Base-by-base conservation (phyloP, 2,888 invertebrate species). In the Amiota communis region DNA sequence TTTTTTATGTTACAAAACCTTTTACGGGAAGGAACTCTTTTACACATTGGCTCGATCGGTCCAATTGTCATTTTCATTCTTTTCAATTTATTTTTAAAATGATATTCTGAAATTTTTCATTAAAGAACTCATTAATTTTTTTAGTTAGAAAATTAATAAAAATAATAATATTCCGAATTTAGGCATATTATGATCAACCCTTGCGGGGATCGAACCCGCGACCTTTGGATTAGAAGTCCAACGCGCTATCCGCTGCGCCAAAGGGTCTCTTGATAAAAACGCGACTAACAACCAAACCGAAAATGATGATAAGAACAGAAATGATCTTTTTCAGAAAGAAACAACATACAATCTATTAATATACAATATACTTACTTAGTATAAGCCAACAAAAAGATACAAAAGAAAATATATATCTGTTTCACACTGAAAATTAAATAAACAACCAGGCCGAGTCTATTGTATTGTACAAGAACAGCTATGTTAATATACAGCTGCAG, bases 161-260 rank as follows among this genome's bases (percentile, higher is more conserved):
- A 17, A 10, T 10, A 1, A 2, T 3, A 10, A 53, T 8, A 20
- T 65, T 53, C 8, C 53, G 51, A 15, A 6, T 6, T 2, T 36
- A 36, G 36, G 36, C 36, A 36, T 36, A 36, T 20, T 15, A 15
- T 10, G 15, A 12, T 11, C 67, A 68, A 68, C 90, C 89, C 89
- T 89, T 88, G 90, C 89, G 90, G 89, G 89, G 89, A 89, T 89
- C 89, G 89, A 89, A 89, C 89, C 89, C 89, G 89, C 89, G 89
- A 90, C 89, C 89, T 90, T 89, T 89, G 89, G 89, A 89, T 89
- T 89, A 89, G 89, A 89, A 89, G 89, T 89, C 89, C 89, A 89
- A 90, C 89, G 90, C 90, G 89, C 90, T 89, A 87, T 88, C 89
- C 72, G 72, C 72, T 72, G 72, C 72, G 72, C 72, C 72, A 72